These are phyloP conservation scores for Mallotus villosus DNA, from an alignment of 2,797 vertebrate genomes.

Conservation along the genomic window DNA sequence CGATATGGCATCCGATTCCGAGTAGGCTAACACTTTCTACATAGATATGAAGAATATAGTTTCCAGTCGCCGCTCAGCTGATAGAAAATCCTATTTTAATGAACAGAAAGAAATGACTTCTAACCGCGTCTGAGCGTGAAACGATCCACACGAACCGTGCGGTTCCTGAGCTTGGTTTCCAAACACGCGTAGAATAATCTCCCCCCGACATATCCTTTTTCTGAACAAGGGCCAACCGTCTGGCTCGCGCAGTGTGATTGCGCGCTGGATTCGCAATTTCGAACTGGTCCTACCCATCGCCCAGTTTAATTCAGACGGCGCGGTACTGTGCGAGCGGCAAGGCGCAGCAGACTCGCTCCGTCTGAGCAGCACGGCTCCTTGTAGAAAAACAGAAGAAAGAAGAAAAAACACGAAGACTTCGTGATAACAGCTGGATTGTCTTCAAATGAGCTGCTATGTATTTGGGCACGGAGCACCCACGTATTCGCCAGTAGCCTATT, in stretches of 20 bases:
- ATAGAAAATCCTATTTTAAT: neutral
- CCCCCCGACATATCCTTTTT: conserved; percentile 7
- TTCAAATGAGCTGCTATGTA: conserved; percentile 34
- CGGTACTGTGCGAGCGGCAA: conserved; percentile 19
- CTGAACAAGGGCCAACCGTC: conserved; percentile 17
- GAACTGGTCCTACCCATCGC: conserved; percentile 15
- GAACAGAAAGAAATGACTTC: neutral
- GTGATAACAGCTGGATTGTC: conserved; percentile 8
- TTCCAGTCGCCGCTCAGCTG: neutral
- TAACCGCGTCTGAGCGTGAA: neutral
- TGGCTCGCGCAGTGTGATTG: conserved; percentile 7
- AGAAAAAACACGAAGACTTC: conserved; percentile 4
- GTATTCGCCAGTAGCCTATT: conserved; percentile 9
- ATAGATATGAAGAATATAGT: no score
- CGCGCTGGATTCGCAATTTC: conserved; percentile 20
- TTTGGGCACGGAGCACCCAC: conserved; percentile 16
- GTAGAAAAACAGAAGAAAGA: neutral
- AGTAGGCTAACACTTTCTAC: no score
- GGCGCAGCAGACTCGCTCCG: neutral
- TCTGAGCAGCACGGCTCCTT: conserved; percentile 1
- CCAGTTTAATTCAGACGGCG: conserved; percentile 16
- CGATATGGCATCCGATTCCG: no score
- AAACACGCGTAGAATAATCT: conserved; percentile 7
- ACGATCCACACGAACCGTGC: neutral
- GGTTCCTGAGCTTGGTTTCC: neutral